Percentiles rank a stretch among this genome's conserved stretches.
These are phyloP conservation scores for Alosa alosa DNA, from an alignment of 2,113 vertebrate genomes.

Conservation along the genomic window DNA sequence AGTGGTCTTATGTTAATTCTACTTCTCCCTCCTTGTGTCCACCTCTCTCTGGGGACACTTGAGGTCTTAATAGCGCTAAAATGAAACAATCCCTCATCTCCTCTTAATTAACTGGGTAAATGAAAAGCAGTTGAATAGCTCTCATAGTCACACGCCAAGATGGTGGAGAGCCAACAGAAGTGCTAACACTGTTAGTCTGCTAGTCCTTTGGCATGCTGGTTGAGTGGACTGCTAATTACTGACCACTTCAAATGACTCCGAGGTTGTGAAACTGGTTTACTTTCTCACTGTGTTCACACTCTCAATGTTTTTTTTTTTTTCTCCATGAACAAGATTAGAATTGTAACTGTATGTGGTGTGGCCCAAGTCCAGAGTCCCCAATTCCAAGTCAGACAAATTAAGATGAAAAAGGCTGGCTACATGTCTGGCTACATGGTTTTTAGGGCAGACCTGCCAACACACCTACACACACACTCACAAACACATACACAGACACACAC, in stretches of 20 bases:
- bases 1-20: background rate
- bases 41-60: background rate
- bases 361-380: too few relatives aligned
- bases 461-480: too few relatives aligned
- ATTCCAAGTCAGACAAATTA: too few relatives aligned
- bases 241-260: background rate
- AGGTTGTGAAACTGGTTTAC: background rate
- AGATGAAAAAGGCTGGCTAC: too few relatives aligned
- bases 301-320: background rate
- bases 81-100: background rate
- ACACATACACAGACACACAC: too few relatives aligned
- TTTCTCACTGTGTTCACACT: background rate
- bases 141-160: background rate
- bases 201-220: background rate
- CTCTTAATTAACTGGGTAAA: background rate
- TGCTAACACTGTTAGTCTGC: background rate
- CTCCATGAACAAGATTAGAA: too few relatives aligned
- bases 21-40: background rate
- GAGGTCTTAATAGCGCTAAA: background rate
- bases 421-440: too few relatives aligned
- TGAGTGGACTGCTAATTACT: background rate
- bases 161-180: background rate
- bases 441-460: too few relatives aligned
- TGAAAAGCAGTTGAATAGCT: background rate
- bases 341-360: too few relatives aligned